These are phyloP conservation scores for Ridgeia piscesae DNA, from an alignment of 1,140 invertebrate species.

Conservation along the genomic window DNA sequence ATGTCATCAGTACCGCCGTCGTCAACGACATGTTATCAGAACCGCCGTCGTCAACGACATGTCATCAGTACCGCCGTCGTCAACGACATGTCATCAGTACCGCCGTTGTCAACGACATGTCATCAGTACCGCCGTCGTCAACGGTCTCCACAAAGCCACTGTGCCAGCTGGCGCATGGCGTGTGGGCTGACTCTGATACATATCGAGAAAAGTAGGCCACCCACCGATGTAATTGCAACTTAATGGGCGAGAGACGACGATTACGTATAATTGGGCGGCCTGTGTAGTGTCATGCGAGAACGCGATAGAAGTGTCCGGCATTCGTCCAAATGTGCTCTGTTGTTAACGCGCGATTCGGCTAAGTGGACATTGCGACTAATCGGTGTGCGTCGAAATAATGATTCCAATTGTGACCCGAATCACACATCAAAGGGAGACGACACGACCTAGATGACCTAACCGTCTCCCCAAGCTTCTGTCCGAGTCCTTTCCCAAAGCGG, in stretches of 20 bases:
- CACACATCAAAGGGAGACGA: background rate
- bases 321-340: background rate
- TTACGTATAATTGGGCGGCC: background rate
- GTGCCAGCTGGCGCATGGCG: background rate
- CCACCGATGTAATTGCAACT: background rate
- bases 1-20: no score
- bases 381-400: background rate
- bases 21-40: no score
- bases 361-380: background rate
- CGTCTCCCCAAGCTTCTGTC: background rate
- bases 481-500: background rate
- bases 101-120: no score
- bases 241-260: background rate
- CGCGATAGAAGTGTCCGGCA: background rate
- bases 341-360: background rate
- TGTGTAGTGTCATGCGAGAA: background rate
- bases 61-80: no score
- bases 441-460: background rate
- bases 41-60: no score
- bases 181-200: background rate
- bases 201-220: background rate
- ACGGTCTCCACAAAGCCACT: background rate
- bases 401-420: background rate
- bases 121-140: no score
- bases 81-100: no score